Evolutionary conservation across 30 jellyfish, hydroid and myxozoan species (phyloP).

Genomic region (Rhopilema esculentum): DNA sequence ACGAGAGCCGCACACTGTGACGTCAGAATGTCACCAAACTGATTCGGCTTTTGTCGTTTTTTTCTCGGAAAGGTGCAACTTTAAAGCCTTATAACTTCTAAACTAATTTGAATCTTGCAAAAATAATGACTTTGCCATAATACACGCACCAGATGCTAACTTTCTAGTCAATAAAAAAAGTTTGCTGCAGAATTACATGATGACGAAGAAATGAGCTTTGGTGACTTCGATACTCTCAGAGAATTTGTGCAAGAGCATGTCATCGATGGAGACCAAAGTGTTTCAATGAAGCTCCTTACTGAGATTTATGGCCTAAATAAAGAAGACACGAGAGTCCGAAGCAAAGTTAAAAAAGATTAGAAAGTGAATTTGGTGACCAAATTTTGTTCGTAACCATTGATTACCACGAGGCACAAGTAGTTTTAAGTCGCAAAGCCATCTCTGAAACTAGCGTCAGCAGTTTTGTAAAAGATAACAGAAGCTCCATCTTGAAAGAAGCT

Average conservation of each 20-base stretch:
- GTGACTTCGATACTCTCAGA: neutral
- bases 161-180: no score
- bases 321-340: conserved; percentile 16
- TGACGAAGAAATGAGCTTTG: conserved; percentile 7
- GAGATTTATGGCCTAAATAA: conserved; percentile 30
- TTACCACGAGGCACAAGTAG: conserved; percentile 27
- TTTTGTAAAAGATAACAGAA: neutral
- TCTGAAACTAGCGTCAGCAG: neutral
- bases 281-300: conserved; percentile 11
- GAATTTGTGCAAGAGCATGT: neutral
- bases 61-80: no score
- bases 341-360: conserved; percentile 20
- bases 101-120: no score
- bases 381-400: neutral
- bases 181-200: conserved; percentile 31
- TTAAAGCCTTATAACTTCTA: no score
- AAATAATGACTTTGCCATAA: no score
- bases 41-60: no score
- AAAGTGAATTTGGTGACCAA: conserved; percentile 10
- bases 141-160: no score
- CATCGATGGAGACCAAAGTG: conserved; percentile 31
- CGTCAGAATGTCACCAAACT: no score
- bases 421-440: conserved; percentile 48
- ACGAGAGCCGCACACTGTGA: no score
- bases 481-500: conserved; percentile 2